Base-by-base conservation (phyloP, 1,140 invertebrate species). In the Drosophila elegans region DNA sequence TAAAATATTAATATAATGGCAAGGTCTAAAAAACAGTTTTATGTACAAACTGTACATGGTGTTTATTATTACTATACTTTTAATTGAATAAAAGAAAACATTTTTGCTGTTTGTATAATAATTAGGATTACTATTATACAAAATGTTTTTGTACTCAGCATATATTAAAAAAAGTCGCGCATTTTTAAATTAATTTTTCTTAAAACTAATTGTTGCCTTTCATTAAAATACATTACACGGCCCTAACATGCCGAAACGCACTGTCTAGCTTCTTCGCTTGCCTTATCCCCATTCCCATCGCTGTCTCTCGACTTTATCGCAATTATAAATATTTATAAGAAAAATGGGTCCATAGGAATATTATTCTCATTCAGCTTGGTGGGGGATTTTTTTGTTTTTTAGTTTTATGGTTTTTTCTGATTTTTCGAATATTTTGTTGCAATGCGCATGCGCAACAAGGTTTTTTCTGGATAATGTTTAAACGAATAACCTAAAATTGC, bases 311-410 rank as follows among this genome's bases (percentile, higher is more conserved):
- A 56, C 55, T 74, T 68, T 69, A 74, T 63, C 32, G 61, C 62
- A 64, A 78, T 74, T 82, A 78, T 82, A 82, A 83, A 78, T 82
- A 83, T 78, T 83, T 83, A 82, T 83, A 64, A 72, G 62, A 10
- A 69, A 48, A 69, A 48, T 38, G 25, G 27, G 34, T 39, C 21
- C 25, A 5, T 21, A 32, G 11, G 32, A 62, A 32, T 51, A 63
- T n/a, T 9, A 67, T 67, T 45, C 32, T 29, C 36, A n/a, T 27
- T 32, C 36, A 12, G 10, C 25, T 42, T 56, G 39, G 27, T 11
- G 41, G 34, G 46, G 25, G 59, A n/a, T 12, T 46, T 25, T 12
- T 46, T 46, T 32, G 2, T 12, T 9, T 13, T n/a, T 34, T 7
- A 25, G 55, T 29, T 38, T 51, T 38, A 49, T 49, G 11, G 34